phyloP scores from a whole-genome alignment of 2,113 vertebrate species.

The Merops nubicus region DNA sequence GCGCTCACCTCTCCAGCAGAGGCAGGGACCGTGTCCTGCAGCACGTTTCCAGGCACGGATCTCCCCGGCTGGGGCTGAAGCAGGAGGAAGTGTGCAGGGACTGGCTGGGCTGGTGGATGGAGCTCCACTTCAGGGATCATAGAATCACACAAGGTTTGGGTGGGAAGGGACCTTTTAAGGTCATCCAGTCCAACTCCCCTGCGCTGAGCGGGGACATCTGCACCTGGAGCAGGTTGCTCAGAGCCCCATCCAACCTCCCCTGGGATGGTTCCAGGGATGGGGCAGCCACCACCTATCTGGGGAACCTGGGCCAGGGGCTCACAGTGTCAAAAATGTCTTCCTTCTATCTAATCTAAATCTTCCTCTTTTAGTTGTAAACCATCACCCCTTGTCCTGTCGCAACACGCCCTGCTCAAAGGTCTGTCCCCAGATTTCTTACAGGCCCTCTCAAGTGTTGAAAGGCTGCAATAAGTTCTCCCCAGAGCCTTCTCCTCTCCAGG shows the following conservation, averaged over 20 bases:
- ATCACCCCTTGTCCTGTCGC: neutral
- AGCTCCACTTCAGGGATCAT: fast-evolving
- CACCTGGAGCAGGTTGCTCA: too few species aligned
- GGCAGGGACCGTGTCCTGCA: neutral
- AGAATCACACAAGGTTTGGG: neutral
- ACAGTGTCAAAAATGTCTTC: neutral
- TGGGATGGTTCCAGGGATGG: too few species aligned
- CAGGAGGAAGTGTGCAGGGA: neutral
- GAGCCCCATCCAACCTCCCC: too few species aligned
- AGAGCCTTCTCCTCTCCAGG: neutral
- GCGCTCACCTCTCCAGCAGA: too few species aligned
- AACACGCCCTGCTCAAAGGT: neutral
- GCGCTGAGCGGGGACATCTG: too few species aligned
- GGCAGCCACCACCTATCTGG: too few species aligned
- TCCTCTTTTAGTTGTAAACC: neutral
- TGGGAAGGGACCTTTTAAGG: neutral
- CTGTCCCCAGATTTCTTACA: neutral
- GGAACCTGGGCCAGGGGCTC: neutral
- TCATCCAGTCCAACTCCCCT: neutral
- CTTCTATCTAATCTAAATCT: neutral
- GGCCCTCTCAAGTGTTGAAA: neutral
- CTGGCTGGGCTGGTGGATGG: neutral
- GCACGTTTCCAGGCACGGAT: neutral
- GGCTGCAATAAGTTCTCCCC: neutral
- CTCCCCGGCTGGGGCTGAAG: neutral